Base-by-base conservation (phyloP, 1,140 invertebrate genomes). In the Micrasema minimum region DNA sequence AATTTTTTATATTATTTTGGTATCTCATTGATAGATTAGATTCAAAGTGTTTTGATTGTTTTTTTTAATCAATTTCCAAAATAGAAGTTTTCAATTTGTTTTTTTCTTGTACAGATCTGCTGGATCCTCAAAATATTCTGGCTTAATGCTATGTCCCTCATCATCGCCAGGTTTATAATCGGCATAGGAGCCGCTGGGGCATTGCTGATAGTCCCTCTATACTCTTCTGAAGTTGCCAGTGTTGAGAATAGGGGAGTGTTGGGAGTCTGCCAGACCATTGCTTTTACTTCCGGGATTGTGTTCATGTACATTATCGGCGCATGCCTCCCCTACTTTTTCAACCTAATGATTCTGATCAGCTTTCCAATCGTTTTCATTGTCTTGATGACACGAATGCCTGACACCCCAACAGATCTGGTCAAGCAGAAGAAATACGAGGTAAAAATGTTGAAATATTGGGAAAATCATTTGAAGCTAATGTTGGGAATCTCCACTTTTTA, bases 141-240 rank as follows among this genome's bases (percentile, higher is more conserved):
- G 0, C 74, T 75, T 1, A 71, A 78, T 20, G 61, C 79, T 3
- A 16, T 11, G 0, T 76, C 76, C 2, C 74, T 86, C 0, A 78
- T 81, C 3, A 22, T 79, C 1, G 79, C 79, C 0, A 77, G 82
- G 23, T 76, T 82, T 16, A 69, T 83, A 11, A 62, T 73, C 0
- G 90, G 90, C 0, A 12, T 79, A 0, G 53, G 88, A 3, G 82
- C 81, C 37, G 88, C 85, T 0, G 79, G 85, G 2, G 73, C 79
- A 0, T 80, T 85, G 26, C 83, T 88, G 20, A 53, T 86, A 12
- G 77, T 81, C 0, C 86, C 89, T 0, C 77, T 87, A 2, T 91
- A 90, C 75, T 79, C 89, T 0, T 82, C 85, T 2, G 90, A 91
- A 78, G 87, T 87, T 0, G 80, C 87, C 0, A 81, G 85, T 2